Conservation (phyloP, 2,113 vertebrate genomes). For the Calidris pygmaea region DNA sequence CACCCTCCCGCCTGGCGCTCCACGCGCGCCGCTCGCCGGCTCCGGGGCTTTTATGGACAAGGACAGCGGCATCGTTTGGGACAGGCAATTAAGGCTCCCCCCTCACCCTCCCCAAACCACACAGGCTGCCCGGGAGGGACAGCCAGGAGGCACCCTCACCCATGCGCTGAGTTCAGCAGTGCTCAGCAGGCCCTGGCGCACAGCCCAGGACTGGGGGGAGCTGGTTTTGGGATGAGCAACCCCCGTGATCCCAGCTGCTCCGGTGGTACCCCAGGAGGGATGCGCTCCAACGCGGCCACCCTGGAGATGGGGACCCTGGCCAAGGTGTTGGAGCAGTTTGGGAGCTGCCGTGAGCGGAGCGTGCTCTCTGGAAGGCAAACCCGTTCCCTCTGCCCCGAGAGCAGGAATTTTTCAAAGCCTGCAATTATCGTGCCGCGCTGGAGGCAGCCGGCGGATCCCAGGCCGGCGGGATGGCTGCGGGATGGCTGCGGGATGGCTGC, state of each 20-base stretch:
- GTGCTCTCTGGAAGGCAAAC: neutral
- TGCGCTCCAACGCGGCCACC: neutral
- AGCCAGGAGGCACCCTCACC: neutral
- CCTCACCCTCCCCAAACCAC: neutral
- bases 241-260: neutral
- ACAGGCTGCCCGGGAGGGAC: neutral
- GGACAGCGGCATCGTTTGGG: neutral
- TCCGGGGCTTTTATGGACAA: neutral
- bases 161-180: rapidly evolving
- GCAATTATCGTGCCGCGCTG: neutral
- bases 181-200: neutral
- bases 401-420: constrained; percentile 37
- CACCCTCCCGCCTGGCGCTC: neutral
- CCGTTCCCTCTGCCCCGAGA: neutral
- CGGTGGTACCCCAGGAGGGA: neutral
- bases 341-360: neutral
- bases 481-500: too few species aligned
- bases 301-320: constrained; percentile 22
- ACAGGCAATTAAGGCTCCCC: neutral
- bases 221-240: neutral
- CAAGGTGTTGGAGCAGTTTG: constrained; percentile 6
- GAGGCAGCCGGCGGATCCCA: constrained; percentile 17
- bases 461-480: neutral
- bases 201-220: neutral
- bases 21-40: neutral